Conservation (phyloP, 2,888 invertebrate species). For the Schrankia costaestrigalis region DNA sequence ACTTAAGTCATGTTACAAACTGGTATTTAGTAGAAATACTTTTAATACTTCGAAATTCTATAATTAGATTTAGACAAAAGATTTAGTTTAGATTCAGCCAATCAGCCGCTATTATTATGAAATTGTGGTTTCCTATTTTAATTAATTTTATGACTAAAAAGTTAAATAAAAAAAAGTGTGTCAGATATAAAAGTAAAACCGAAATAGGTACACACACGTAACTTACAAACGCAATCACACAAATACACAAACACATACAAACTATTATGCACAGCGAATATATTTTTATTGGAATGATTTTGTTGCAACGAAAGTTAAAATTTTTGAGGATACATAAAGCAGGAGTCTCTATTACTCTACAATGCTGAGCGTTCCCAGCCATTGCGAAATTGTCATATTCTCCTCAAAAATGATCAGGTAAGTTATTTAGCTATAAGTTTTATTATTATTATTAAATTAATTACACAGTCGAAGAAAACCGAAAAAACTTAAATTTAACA, state of each 20-base stretch:
- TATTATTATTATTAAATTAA: neutral
- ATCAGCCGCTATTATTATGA: too few species aligned
- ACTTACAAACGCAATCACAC: neutral
- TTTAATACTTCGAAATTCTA: too few species aligned
- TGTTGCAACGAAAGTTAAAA: constrained; percentile 2
- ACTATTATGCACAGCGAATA: constrained; percentile 26
- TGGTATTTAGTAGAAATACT: too few species aligned
- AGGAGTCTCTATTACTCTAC: constrained; percentile 1
- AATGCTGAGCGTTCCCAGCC: constrained; percentile 44
- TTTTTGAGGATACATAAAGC: constrained; percentile 11
- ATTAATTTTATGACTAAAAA: neutral
- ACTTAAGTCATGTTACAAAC: too few species aligned
- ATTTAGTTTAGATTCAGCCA: too few species aligned
- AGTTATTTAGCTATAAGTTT: constrained; percentile 23
- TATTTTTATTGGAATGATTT: constrained; percentile 10
- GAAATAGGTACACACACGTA: neutral
- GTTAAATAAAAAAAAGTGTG: neutral
- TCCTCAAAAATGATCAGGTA: constrained; percentile 31
- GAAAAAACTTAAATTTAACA: too few species aligned
- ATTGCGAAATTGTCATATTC: constrained; percentile 41
- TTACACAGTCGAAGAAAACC: too few species aligned
- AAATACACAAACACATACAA: constrained; percentile 3
- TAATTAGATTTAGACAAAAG: too few species aligned
- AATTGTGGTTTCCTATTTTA: too few species aligned
- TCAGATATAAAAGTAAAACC: too few species aligned